Evolutionary conservation across 1,140 invertebrate species (phyloP).

Genomic region (Drosophila rhopaloa): DNA sequence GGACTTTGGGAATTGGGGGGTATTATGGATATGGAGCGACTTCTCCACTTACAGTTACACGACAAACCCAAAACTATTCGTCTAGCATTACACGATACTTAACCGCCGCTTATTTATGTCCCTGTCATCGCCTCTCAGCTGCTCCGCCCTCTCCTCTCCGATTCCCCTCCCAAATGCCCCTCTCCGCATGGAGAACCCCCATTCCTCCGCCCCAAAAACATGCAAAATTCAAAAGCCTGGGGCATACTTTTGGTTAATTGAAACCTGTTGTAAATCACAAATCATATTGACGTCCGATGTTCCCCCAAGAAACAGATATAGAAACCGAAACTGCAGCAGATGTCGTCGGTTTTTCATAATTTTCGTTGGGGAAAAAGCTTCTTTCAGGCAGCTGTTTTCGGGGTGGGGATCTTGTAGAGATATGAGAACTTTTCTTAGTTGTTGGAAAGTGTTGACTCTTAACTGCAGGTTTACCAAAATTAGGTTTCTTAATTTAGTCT

Average conservation of each 20-base stretch:
- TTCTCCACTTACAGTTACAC: slow-evolving; percentile 43
- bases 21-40: background rate
- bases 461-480: no score
- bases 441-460: background rate
- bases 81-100: slow-evolving; percentile 54
- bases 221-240: slow-evolving; percentile 37
- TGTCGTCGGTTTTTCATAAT: slow-evolving; percentile 48
- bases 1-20: slow-evolving; percentile 8
- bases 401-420: background rate
- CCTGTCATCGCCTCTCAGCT: slow-evolving; percentile 51
- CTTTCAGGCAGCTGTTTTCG: slow-evolving; percentile 9
- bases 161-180: background rate
- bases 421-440: slow-evolving; percentile 8
- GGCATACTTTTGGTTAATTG: slow-evolving; percentile 45
- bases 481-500: no score
- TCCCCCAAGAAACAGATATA: slow-evolving; percentile 2
- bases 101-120: slow-evolving; percentile 51
- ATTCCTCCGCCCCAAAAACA: background rate
- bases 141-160: background rate
- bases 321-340: slow-evolving; percentile 32
- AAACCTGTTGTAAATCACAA: slow-evolving; percentile 56
- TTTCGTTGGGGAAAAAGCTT: slow-evolving; percentile 10
- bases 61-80: slow-evolving; percentile 41
- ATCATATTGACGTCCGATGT: slow-evolving; percentile 42
- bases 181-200: background rate